Conservation (phyloP, 2,888 invertebrate genomes). For the Clepsis dumicolana region DNA sequence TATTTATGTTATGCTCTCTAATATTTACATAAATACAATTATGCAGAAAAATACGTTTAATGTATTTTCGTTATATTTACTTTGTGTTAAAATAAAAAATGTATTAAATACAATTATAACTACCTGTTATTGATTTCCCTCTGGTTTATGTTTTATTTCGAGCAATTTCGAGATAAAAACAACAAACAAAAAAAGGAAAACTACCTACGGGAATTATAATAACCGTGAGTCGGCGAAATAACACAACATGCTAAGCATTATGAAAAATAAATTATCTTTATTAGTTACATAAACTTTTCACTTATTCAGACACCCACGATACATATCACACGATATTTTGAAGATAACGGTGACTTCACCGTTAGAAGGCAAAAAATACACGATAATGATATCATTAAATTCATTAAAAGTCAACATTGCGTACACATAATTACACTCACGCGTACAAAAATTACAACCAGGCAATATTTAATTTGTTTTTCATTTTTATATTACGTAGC, state of each 20-base stretch:
- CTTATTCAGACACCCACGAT: background rate
- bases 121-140: background rate
- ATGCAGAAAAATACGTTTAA: slow-evolving; percentile 36
- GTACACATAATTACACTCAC: too few relatives aligned
- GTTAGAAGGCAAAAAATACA: slow-evolving; percentile 5
- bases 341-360: slow-evolving; percentile 12
- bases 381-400: slow-evolving; percentile 20
- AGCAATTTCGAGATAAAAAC: background rate
- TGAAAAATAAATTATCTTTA: slow-evolving; percentile 24
- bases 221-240: background rate
- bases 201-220: too few relatives aligned
- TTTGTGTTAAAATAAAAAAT: background rate
- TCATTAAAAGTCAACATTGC: background rate
- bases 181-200: background rate
- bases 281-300: background rate
- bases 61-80: slow-evolving; percentile 28
- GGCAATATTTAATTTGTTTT: background rate
- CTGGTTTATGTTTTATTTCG: background rate
- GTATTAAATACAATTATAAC: background rate
- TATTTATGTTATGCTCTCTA: slow-evolving; percentile 15
- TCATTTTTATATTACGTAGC: background rate
- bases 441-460: background rate
- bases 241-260: background rate
- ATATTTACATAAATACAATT: slow-evolving; percentile 1
- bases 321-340: background rate